These are phyloP conservation scores for Thymelicus sylvestris DNA, from an alignment of 2,888 invertebrate genomes.

Conservation along the genomic window DNA sequence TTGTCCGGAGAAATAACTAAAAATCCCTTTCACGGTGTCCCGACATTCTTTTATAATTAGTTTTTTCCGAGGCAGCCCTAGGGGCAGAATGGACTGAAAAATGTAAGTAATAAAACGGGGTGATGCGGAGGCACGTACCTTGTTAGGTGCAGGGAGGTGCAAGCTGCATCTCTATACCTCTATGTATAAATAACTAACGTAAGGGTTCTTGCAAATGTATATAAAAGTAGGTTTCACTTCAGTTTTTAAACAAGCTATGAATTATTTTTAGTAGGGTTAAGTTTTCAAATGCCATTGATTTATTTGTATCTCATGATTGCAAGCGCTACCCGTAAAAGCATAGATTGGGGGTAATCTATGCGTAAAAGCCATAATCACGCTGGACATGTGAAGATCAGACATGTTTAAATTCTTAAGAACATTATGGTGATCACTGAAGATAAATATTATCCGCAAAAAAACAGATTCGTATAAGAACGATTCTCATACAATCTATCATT, in stretches of 20 bases:
- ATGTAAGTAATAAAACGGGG: slow-evolving; percentile 69
- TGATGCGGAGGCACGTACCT: slow-evolving; percentile 74
- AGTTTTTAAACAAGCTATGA: neutral
- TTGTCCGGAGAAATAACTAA: slow-evolving; percentile 21
- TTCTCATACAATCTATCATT: too few species aligned
- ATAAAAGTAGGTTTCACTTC: neutral
- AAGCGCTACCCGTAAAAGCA: too few species aligned
- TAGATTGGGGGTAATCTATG: too few species aligned
- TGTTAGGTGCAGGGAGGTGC: slow-evolving; percentile 58
- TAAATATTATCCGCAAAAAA: too few species aligned
- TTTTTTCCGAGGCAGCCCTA: slow-evolving; percentile 28
- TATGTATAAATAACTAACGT: slow-evolving; percentile 21
- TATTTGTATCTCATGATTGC: too few species aligned
- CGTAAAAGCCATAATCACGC: too few species aligned
- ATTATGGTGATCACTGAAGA: too few species aligned
- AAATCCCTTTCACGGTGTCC: slow-evolving; percentile 9
- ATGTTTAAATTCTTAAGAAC: too few species aligned
- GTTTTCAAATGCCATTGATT: too few species aligned
- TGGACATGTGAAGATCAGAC: too few species aligned
- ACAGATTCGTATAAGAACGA: too few species aligned
- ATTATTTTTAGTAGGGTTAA: too few species aligned
- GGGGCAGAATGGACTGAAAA: slow-evolving; percentile 48
- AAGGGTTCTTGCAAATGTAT: slow-evolving; percentile 6
- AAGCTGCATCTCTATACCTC: slow-evolving; percentile 27
- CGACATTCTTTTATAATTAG: slow-evolving; percentile 33